These are phyloP conservation scores for Beris chalybata DNA, from an alignment of 2,888 invertebrate genomes.

Conservation along the genomic window DNA sequence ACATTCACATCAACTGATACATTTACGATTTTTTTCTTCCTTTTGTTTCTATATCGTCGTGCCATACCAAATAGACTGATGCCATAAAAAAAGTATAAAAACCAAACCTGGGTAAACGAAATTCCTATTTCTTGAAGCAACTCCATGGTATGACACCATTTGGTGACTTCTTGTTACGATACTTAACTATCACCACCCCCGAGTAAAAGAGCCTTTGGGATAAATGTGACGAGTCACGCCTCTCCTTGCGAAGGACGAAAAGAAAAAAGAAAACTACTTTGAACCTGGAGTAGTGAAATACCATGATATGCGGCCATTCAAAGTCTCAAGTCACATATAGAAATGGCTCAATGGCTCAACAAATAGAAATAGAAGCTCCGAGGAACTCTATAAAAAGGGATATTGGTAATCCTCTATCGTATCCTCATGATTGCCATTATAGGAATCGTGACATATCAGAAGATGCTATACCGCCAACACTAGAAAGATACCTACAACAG, in stretches of 20 bases:
- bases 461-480: conserved; percentile 5
- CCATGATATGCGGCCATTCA: conserved; percentile 30
- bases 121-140: neutral
- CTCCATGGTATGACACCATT: conserved; percentile 5
- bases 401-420: conserved; percentile 32
- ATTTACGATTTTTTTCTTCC: neutral
- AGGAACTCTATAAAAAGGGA: conserved; percentile 31
- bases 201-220: conserved; percentile 22
- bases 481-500: too few relatives aligned
- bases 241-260: conserved; percentile 5
- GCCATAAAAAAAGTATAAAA: neutral
- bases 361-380: conserved; percentile 32
- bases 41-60: conserved; percentile 2
- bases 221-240: conserved; percentile 31
- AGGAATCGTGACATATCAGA: conserved; percentile 34
- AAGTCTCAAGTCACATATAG: conserved; percentile 28
- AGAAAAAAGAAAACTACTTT: conserved; percentile 11
- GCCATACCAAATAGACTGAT: neutral
- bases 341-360: conserved; percentile 33
- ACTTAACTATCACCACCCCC: conserved; percentile 24
- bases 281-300: conserved; percentile 20
- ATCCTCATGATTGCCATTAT: conserved; percentile 35
- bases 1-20: conserved; percentile 15
- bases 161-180: conserved; percentile 20
- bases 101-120: neutral